Conservation (phyloP, 1,140 invertebrate genomes). For the Pseudomyrmex gracilis region DNA sequence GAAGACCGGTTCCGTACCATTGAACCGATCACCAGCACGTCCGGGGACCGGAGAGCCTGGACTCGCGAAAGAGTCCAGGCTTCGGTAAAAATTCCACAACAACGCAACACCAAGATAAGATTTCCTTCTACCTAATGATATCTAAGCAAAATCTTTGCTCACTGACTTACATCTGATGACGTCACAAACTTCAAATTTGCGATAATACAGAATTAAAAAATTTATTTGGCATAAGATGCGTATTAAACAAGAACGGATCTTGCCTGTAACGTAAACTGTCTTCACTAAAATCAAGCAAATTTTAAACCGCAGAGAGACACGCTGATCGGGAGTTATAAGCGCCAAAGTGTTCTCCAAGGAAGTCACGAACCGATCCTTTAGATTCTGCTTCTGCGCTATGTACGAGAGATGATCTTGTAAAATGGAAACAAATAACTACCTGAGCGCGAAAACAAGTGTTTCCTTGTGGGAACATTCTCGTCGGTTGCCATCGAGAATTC, state of each 20-base stretch:
- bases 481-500: not conserved
- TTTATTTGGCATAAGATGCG: no score
- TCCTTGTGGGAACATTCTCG: not conserved
- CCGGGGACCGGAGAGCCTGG: constrained; percentile 62
- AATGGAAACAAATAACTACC: not conserved
- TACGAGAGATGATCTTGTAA: not conserved
- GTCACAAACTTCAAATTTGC: not conserved
- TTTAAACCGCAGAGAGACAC: no score
- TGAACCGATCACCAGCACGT: constrained; percentile 72
- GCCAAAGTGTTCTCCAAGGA: not conserved
- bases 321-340: no score
- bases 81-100: constrained; percentile 57
- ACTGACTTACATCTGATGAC: not conserved
- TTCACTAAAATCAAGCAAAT: no score
- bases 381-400: no score
- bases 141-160: not conserved
- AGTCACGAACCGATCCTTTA: not conserved
- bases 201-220: no score
- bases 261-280: no score
- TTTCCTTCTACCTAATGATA: not conserved
- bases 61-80: constrained; percentile 45
- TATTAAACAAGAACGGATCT: no score
- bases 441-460: not conserved
- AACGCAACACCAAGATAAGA: not conserved
- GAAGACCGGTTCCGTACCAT: constrained; percentile 78